phyloP scores from a whole-genome alignment of 2,888 invertebrate species.

The Pycnomerus fuliginosus region DNA sequence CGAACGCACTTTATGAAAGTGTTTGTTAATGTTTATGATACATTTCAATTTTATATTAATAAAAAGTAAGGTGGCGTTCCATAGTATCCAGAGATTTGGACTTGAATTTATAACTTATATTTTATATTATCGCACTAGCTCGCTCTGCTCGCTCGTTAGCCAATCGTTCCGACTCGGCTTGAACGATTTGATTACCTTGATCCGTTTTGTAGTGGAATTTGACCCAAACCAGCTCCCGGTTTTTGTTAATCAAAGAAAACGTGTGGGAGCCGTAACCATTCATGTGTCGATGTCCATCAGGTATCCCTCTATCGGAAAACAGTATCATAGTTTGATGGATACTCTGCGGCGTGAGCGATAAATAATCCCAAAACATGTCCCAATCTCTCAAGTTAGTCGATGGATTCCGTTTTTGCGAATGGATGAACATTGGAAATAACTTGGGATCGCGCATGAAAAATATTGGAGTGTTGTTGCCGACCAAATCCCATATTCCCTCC shows the following conservation, averaged over 20 bases:
- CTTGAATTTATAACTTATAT: no score
- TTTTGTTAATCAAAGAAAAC: conserved; percentile 81
- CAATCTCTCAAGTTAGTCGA: conserved; percentile 86
- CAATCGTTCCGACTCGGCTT: no score
- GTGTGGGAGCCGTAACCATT: conserved; percentile 95
- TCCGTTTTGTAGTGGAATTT: conserved; percentile 93
- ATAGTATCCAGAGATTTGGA: no score
- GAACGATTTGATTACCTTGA: no score
- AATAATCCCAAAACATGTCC: conserved; percentile 96
- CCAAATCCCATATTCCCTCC: conserved; percentile 91
- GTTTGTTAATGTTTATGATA: no score
- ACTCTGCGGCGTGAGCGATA: conserved; percentile 82
- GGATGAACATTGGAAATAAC: conserved; percentile 92
- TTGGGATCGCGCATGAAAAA: conserved; percentile 90
- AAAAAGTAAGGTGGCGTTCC: no score
- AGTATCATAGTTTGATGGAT: conserved; percentile 83
- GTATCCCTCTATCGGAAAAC: conserved; percentile 91
- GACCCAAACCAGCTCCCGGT: conserved; percentile 72
- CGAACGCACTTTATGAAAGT: no score
- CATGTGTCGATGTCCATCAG: conserved; percentile 70
- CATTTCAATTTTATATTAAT: no score
- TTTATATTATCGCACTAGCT: no score
- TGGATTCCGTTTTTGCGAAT: conserved; percentile 95
- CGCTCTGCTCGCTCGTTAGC: no score
- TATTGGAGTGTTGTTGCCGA: conserved; percentile 90